phyloP scores from a whole-genome alignment of 2,797 vertebrate genomes.

The Neoniphon sammara region DNA sequence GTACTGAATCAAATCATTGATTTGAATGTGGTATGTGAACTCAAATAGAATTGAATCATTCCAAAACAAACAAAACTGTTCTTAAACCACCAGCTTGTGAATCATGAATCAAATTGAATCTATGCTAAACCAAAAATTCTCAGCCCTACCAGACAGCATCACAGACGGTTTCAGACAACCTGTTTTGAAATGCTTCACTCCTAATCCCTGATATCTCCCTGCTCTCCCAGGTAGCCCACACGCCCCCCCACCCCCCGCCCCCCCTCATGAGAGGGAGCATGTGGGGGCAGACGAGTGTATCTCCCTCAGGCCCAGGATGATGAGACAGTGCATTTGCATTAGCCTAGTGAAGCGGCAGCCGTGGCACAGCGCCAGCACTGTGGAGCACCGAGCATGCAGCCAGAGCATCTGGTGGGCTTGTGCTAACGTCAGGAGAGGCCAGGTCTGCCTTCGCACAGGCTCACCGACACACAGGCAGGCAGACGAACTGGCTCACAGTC shows the following conservation, averaged over 20 bases:
- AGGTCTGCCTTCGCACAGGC: conserved; percentile 36
- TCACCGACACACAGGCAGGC: conserved; percentile 30
- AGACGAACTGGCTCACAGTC: conserved; percentile 62
- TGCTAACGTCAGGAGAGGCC: conserved; percentile 46
- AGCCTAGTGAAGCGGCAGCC: conserved; percentile 62
- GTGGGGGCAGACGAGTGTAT: conserved; percentile 59
- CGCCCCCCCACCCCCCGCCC: conserved; percentile 56
- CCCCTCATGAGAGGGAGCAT: conserved; percentile 45
- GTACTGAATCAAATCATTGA: too few species aligned
- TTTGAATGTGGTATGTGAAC: too few species aligned
- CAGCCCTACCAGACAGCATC: conserved; percentile 25
- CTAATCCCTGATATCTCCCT: conserved; percentile 53
- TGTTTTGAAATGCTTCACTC: conserved; percentile 52
- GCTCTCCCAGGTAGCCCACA: conserved; percentile 33
- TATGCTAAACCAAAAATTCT: too few species aligned
- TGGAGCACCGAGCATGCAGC: conserved; percentile 49
- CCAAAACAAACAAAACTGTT: too few species aligned
- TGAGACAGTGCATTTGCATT: conserved; percentile 71
- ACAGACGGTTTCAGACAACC: conserved; percentile 40
- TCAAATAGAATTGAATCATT: too few species aligned
- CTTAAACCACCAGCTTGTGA: too few species aligned
- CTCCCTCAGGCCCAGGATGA: conserved; percentile 59
- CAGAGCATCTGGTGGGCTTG: conserved; percentile 67
- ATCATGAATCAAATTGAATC: too few species aligned
- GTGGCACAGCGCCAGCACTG: conserved; percentile 59